These are phyloP conservation scores for Bos javanicus DNA, from an alignment of 2,113 vertebrate species.

Conservation along the genomic window DNA sequence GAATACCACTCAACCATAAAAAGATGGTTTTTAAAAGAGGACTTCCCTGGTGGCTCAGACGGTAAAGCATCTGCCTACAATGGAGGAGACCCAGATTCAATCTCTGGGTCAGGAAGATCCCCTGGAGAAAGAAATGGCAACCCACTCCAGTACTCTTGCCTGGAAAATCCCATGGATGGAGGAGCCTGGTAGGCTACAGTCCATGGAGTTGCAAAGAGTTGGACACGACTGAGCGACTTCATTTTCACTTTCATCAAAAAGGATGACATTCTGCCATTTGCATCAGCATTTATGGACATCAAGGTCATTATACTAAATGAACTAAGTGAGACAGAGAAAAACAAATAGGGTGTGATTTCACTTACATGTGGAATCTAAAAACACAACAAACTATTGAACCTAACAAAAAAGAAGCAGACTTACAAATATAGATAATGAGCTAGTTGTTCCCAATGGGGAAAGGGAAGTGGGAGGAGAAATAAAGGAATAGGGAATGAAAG, in stretches of 20 bases:
- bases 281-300: background rate
- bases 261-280: background rate
- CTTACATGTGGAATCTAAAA: background rate
- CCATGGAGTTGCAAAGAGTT: background rate
- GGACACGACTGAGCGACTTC: fast-evolving
- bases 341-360: background rate
- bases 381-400: background rate
- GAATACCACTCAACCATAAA: background rate
- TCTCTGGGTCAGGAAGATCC: background rate
- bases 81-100: background rate
- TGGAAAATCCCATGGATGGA: background rate
- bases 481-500: background rate
- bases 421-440: background rate
- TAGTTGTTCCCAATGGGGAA: background rate
- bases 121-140: background rate
- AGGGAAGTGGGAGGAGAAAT: background rate
- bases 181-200: background rate
- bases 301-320: background rate
- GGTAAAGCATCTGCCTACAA: background rate
- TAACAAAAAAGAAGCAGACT: background rate
- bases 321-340: background rate
- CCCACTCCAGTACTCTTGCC: background rate
- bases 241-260: background rate
- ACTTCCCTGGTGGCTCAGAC: background rate
- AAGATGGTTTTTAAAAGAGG: background rate